Percentiles rank a stretch among this genome's conserved stretches.
These are phyloP conservation scores for Samia ricini DNA, from an alignment of 1,140 invertebrate genomes.

Conservation along the genomic window DNA sequence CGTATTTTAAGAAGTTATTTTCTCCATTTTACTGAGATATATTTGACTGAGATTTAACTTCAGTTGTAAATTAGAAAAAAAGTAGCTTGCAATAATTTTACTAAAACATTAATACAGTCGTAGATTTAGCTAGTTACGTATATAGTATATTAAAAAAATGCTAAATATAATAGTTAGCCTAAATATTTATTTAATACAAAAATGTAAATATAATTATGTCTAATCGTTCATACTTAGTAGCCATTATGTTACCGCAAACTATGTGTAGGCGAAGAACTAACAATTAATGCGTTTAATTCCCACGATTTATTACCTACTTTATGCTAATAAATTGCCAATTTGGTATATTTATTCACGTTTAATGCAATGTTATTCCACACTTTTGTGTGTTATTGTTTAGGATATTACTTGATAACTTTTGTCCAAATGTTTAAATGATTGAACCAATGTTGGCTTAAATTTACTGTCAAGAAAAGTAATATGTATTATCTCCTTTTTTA, in stretches of 20 bases:
- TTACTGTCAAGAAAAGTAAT: no score
- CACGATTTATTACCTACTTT: constrained; percentile 54
- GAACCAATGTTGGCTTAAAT: not conserved
- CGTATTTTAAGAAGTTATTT: not conserved
- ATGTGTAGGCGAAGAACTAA: constrained; percentile 40
- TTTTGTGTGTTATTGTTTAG: not conserved
- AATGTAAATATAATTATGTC: no score
- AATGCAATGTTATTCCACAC: constrained; percentile 3
- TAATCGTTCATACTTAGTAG: not conserved
- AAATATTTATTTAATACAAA: no score
- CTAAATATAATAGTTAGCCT: no score
- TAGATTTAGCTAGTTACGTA: no score
- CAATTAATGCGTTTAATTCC: constrained; percentile 44
- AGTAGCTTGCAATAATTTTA: no score
- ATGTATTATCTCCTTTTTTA: no score
- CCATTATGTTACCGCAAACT: constrained; percentile 10
- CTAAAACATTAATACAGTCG: no score
- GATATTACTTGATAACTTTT: not conserved
- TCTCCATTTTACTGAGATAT: no score
- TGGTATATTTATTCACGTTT: constrained; percentile 2
- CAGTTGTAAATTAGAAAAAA: no score
- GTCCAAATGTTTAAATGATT: not conserved
- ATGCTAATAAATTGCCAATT: constrained; percentile 64
- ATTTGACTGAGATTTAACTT: no score
- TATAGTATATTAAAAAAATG: no score